Evolutionary conservation across 2,113 vertebrate species (phyloP).

Genomic region (Oreocharis arfaki): DNA sequence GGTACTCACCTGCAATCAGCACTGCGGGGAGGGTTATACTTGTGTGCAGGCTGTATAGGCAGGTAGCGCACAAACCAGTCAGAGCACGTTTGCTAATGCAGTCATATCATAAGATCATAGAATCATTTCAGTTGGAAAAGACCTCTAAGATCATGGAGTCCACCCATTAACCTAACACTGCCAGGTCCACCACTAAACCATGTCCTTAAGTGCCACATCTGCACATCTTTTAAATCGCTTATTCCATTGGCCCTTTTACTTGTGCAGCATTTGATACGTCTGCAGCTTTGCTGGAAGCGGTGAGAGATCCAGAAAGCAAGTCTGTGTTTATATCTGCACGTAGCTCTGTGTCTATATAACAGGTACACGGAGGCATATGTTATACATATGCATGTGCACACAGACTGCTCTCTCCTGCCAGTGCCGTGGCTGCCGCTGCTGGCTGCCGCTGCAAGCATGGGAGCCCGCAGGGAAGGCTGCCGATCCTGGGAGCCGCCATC

Average conservation of each 20-base stretch:
- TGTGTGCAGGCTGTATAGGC: neutral
- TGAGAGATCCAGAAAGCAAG: neutral
- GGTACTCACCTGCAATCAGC: neutral
- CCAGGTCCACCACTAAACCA: neutral
- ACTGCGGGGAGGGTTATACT: rapidly evolving
- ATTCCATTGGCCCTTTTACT: neutral
- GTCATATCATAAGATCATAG: neutral
- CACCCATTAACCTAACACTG: neutral
- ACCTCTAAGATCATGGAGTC: neutral
- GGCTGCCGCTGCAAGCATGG: neutral
- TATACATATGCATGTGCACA: neutral
- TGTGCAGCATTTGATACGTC: neutral
- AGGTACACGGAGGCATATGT: neutral
- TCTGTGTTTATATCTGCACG: neutral
- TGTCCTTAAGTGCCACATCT: neutral
- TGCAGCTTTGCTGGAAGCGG: neutral
- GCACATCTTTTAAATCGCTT: neutral
- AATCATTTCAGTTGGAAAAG: neutral
- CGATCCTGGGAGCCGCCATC: neutral
- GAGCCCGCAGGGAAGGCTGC: neutral
- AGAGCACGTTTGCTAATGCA: neutral
- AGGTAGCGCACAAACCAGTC: neutral
- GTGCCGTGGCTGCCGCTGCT: neutral
- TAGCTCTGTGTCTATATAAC: neutral
- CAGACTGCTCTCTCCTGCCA: neutral